Evolutionary conservation across 2,113 vertebrate species (phyloP).

Genomic region (Hystrix cristata): DNA sequence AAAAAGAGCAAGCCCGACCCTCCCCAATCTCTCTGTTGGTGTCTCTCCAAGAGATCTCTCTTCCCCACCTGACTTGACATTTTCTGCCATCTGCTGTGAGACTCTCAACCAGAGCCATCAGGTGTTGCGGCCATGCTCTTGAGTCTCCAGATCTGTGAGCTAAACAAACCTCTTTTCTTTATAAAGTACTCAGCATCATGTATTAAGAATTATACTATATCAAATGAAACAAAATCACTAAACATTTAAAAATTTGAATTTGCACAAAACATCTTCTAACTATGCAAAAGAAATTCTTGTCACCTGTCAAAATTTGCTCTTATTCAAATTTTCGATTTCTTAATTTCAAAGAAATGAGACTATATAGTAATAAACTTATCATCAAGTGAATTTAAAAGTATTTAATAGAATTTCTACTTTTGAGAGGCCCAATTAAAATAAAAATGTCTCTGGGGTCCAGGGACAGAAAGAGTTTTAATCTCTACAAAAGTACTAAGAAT

Average conservation of each 20-base stretch:
- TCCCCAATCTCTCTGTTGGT: background rate
- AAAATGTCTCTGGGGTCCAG: slow-evolving; percentile 40
- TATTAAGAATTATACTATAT: background rate
- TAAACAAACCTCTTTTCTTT: background rate
- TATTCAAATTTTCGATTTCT: slow-evolving; percentile 57
- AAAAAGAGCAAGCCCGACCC: background rate
- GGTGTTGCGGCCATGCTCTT: background rate
- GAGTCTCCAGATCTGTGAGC: background rate
- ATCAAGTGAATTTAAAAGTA: slow-evolving; percentile 42
- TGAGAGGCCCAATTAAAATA: slow-evolving; percentile 58
- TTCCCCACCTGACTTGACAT: background rate
- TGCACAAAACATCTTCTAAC: slow-evolving; percentile 31
- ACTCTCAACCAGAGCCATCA: background rate
- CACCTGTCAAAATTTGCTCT: slow-evolving; percentile 26
- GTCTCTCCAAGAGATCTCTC: background rate
- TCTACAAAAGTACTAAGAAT: slow-evolving; percentile 37
- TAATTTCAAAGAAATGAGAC: slow-evolving; percentile 52
- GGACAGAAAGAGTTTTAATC: slow-evolving; percentile 50
- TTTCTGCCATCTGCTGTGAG: background rate
- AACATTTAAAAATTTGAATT: slow-evolving; percentile 28
- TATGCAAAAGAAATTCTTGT: background rate
- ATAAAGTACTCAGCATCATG: background rate
- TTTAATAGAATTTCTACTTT: slow-evolving; percentile 52
- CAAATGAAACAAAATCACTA: slow-evolving; percentile 33
- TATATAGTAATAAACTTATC: slow-evolving; percentile 52